Conservation (phyloP, 2,113 vertebrate species). For the Gymnogyps californianus region DNA sequence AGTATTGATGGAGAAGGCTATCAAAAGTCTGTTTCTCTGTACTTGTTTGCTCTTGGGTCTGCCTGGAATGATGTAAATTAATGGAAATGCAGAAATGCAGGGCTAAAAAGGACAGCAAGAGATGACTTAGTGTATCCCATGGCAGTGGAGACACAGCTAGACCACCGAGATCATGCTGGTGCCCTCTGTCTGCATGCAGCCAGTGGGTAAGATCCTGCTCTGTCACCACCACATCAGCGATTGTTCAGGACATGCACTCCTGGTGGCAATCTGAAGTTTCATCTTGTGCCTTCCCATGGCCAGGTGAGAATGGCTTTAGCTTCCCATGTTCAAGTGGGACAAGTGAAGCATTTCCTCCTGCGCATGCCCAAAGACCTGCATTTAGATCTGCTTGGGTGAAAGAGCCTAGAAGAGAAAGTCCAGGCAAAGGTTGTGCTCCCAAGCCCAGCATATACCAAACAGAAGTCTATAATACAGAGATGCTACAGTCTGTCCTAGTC, state of each 20-base stretch:
- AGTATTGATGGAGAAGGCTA: neutral
- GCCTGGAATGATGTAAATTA: neutral
- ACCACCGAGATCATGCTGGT: fast-evolving
- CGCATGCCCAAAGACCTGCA: neutral
- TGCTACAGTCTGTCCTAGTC: neutral
- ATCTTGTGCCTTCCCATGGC: neutral
- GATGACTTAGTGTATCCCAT: neutral
- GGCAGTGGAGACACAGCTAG: neutral
- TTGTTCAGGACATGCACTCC: neutral
- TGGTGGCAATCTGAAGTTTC: neutral
- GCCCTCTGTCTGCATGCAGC: neutral
- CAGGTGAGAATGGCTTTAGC: neutral
- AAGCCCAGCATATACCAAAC: neutral
- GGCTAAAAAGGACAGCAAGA: neutral
- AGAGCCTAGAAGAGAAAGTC: neutral
- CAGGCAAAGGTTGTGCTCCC: neutral
- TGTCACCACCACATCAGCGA: neutral
- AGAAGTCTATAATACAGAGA: neutral
- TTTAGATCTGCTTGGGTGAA: neutral
- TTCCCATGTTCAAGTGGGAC: neutral
- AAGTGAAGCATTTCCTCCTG: neutral
- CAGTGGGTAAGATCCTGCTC: neutral
- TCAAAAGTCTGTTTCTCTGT: neutral
- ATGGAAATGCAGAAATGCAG: neutral
- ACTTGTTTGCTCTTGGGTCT: neutral